Percentiles rank a stretch among this genome's conserved stretches.
Evolutionary conservation across 2,797 vertebrate genomes (phyloP).

Genomic region (Pangasius mekongensis): DNA sequence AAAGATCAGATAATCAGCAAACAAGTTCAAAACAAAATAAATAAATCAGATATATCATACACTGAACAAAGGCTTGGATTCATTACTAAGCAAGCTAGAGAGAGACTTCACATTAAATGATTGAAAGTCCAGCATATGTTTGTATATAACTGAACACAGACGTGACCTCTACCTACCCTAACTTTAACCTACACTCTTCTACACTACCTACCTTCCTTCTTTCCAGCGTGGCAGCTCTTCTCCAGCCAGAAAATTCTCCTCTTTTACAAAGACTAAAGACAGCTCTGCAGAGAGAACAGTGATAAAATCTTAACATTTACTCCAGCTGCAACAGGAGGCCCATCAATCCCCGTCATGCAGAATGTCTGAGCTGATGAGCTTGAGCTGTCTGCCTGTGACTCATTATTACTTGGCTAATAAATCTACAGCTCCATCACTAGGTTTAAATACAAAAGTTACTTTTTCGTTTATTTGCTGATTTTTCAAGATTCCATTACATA

Average conservation of each 20-base stretch:
- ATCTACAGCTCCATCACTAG: conserved; percentile 63
- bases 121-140: background rate
- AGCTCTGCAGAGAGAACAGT: conserved; percentile 50
- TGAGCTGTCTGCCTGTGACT: conserved; percentile 56
- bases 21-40: background rate
- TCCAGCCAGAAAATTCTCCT: conserved; percentile 43
- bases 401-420: conserved; percentile 59
- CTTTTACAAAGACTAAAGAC: conserved; percentile 56
- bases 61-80: background rate
- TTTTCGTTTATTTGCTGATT: background rate
- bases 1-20: background rate
- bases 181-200: background rate
- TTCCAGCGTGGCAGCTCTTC: background rate
- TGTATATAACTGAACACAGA: background rate
- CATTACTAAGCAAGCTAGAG: background rate
- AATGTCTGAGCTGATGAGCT: conserved; percentile 15
- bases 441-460: conserved; percentile 63
- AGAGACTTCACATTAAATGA: background rate
- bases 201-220: background rate
- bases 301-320: conserved; percentile 50
- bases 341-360: conserved; percentile 21
- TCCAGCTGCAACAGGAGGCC: conserved; percentile 34
- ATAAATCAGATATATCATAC: background rate
- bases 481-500: background rate
- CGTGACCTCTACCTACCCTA: background rate